These are phyloP conservation scores for Platalea minor DNA, from an alignment of 2,797 vertebrate species.

Conservation along the genomic window DNA sequence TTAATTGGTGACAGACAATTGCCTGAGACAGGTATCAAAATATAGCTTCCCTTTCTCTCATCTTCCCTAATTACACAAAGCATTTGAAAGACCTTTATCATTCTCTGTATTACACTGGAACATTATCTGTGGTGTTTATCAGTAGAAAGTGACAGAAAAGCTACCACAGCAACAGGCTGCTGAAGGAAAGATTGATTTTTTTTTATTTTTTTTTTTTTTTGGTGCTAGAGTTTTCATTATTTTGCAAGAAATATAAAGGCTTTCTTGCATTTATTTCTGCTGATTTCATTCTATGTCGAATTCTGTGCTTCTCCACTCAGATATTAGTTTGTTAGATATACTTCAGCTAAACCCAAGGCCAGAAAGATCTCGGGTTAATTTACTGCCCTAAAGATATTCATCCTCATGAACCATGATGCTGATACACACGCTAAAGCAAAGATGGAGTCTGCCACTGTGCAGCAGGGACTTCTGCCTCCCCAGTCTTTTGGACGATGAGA, in stretches of 20 bases:
- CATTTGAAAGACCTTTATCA: not conserved
- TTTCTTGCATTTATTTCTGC: not conserved
- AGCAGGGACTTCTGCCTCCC: not conserved
- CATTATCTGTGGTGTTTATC: not conserved
- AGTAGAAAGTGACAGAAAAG: slow-evolving; percentile 10
- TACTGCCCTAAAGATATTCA: not conserved
- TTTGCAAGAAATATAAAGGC: not conserved
- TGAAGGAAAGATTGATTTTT: not conserved
- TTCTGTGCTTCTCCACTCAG: not conserved
- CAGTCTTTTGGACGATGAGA: not conserved
- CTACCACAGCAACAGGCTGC: not conserved
- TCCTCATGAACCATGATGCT: not conserved
- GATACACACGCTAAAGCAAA: not conserved
- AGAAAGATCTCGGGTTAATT: not conserved
- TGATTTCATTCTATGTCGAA: not conserved
- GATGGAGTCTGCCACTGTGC: not conserved
- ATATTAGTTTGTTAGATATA: not conserved
- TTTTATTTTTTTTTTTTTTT: not conserved
- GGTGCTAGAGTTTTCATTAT: not conserved
- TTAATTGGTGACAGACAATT: not conserved
- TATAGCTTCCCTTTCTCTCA: not conserved
- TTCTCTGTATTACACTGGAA: not conserved
- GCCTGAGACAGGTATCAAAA: not conserved
- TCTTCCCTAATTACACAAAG: not conserved
- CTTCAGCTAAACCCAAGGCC: not conserved